Evolutionary conservation across 2,888 invertebrate genomes (phyloP), one percentile per base, ranked within the genome.

Genomic region (Pollenia griseotomentosa): DNA sequence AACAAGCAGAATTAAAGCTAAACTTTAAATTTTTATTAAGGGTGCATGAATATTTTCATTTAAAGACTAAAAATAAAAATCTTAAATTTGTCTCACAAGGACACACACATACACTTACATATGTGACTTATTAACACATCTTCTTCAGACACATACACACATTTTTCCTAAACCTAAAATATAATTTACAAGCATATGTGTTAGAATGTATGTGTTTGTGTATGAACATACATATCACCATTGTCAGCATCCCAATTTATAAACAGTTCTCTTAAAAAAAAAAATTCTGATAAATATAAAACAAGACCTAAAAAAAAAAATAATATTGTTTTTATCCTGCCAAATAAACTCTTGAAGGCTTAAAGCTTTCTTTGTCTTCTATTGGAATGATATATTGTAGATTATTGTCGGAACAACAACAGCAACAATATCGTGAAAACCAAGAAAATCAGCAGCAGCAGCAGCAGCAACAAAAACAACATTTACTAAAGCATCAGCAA

Each of bases 331-430:
- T 59, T 74, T 61, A 61, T 66, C 23, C 66, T 61, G 74, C 44
- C 59, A 74, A 65, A 83, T 46, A 44, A 79, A 83, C 44, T 44
- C 78, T 66, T 73, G 83, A 79, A 79, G 84, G 85, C 81, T 81
- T 75, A 77, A 85, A 65, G 85, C 85, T 81, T 81, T 81, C 81
- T 57, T 81, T 42, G 51, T 66, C 8, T 73, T 55, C 40, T 63
- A 68, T 84, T 57, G 81, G 83, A 84, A 87, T 84, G 84, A 70
- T 65, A 87, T 55, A 81, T 81, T 63, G 81, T 73, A 77, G 59
- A 44, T 63, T 78, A 63, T 63, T 33, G 59, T 78, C 81, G 66
- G 42, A 57, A 78, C 73, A 66, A 70, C 71, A 86, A 59, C 66
- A 73, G 5, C 71, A 66, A 65, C 71, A 71, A 51, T 14, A 55